Percentiles rank a stretch among this genome's conserved stretches.
Evolutionary conservation across 2,113 vertebrate species (phyloP).

Genomic region (Marmota flaviventris): DNA sequence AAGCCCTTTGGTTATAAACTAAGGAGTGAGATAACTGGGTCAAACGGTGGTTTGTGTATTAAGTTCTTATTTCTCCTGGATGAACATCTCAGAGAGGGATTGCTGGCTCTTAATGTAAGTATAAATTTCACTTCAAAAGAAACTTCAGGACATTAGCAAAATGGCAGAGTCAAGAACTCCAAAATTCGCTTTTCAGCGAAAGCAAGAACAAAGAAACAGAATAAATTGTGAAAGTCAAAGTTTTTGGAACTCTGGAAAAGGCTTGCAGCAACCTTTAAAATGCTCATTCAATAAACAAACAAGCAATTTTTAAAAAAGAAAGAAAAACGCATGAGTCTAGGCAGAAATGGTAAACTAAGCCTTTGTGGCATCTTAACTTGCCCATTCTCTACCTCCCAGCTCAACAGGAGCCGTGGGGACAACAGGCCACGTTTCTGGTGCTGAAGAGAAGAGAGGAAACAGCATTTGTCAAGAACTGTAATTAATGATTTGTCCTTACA

Average conservation of each 20-base stretch:
- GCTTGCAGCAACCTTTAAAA: not conserved
- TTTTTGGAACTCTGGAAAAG: not conserved
- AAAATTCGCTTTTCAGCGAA: not conserved
- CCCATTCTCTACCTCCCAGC: not conserved
- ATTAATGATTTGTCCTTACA: not conserved
- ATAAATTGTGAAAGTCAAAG: not conserved
- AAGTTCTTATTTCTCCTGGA: not conserved
- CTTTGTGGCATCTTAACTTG: not conserved
- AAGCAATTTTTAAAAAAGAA: not conserved
- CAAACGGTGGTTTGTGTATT: not conserved
- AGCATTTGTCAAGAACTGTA: not conserved
- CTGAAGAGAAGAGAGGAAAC: not conserved
- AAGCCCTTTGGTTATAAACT: no score
- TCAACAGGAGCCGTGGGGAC: not conserved
- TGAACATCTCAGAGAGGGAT: not conserved
- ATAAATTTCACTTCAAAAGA: conserved; percentile 9
- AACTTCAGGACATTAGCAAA: not conserved
- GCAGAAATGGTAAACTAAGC: not conserved
- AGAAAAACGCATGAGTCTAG: not conserved
- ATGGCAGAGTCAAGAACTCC: not conserved
- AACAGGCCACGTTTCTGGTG: not conserved
- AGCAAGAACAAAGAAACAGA: not conserved
- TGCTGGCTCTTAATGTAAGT: not conserved
- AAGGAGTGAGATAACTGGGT: no score
- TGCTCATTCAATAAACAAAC: not conserved